Evolutionary conservation across 1,140 invertebrate genomes (phyloP), one percentile per base, ranked within the genome.

Genomic region (Brachionus rotundiformis): DNA sequence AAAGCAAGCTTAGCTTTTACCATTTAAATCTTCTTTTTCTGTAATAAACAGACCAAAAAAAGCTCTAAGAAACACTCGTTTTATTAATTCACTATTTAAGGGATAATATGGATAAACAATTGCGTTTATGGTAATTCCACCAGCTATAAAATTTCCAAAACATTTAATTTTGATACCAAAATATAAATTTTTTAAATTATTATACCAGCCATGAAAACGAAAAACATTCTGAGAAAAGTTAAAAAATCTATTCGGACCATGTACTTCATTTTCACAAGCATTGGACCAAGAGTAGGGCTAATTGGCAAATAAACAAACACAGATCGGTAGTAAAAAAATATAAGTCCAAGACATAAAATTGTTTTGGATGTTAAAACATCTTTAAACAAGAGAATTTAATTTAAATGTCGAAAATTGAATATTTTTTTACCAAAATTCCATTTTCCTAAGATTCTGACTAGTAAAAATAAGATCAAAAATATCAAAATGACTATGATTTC

Each of bases 171-270:
- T n/a, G n/a, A n/a, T n/a, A n/a, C n/a, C n/a, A n/a, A n/a, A n/a
- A n/a, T n/a, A n/a, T n/a, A n/a, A n/a, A n/a, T n/a, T n/a, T n/a
- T n/a, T n/a, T n/a, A n/a, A n/a, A n/a, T n/a, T n/a, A n/a, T n/a
- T n/a, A n/a, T n/a, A 68, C 63, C 63, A 8, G 89, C 85, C 83
- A 89, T 86, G 25, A 89, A 86, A 8, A 89, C 84, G 7, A 88
- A 81, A n/a, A 88, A 88, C 86, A 89, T 87, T 11, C 86, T 83
- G 31, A 89, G 85, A 83, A 88, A 89, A 19, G 87, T 86, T 6
- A 87, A 82, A 84, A 89, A 88, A 83, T 89, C 89, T 61, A 86
- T 84, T 19, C 85, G 84, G 4, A 89, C 87, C 89, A 89, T 89
- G 77, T 86, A 83, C 31, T 85, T 86, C 27, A 89, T 87, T 54